Evolutionary conservation across 2,113 vertebrate species (phyloP).

Genomic region (Boleophthalmus pectinirostris): DNA sequence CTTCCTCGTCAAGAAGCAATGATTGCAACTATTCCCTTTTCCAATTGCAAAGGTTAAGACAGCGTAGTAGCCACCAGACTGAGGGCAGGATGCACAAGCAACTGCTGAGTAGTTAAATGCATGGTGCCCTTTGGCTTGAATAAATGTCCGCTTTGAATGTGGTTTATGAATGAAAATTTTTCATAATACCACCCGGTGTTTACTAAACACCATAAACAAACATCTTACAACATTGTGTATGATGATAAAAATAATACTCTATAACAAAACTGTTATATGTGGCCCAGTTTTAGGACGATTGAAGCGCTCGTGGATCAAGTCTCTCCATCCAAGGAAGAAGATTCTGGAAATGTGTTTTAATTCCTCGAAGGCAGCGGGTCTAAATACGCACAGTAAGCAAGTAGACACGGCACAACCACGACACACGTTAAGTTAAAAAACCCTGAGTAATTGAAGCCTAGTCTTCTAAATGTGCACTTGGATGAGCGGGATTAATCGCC

Average conservation of each 20-base stretch:
- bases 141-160: not conserved
- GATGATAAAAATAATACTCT: not conserved
- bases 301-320: not conserved
- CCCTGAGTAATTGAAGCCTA: conserved; percentile 7
- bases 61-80: conserved; percentile 44
- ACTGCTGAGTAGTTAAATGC: not conserved
- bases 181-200: not conserved
- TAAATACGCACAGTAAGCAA: not conserved
- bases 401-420: not conserved
- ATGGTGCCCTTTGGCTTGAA: not conserved
- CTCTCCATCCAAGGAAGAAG: conserved; percentile 27
- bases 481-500: conserved; percentile 40
- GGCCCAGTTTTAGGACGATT: not conserved
- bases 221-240: not conserved
- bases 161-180: not conserved
- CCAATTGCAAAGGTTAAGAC: conserved; percentile 32
- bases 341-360: conserved; percentile 50
- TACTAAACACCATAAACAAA: not conserved
- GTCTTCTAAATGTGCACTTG: conserved; percentile 10
- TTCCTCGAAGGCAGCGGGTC: conserved; percentile 38
- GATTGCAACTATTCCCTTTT: conserved; percentile 8
- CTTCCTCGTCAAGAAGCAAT: not conserved
- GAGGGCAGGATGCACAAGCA: conserved; percentile 21
- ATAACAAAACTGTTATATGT: not conserved
- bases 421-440: not conserved